These are phyloP conservation scores for Mythimna loreyi DNA, from an alignment of 2,888 invertebrate genomes.

Conservation along the genomic window DNA sequence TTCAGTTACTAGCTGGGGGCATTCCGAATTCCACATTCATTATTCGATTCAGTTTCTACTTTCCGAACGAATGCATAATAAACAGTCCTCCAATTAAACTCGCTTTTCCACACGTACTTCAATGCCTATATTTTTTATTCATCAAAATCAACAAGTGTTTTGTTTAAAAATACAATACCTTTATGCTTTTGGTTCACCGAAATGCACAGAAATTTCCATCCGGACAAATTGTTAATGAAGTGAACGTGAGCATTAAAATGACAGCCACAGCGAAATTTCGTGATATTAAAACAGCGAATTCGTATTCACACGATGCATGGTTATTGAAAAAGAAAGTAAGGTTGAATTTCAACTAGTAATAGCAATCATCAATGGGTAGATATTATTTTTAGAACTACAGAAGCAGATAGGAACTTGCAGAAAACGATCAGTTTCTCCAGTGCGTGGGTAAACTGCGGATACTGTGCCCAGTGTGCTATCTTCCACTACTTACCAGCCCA, in stretches of 20 bases:
- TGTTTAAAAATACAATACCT: constrained; percentile 18
- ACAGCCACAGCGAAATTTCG: not conserved
- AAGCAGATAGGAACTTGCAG: not conserved
- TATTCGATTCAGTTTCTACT: constrained; percentile 43
- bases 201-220: constrained; percentile 15
- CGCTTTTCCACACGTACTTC: constrained; percentile 12
- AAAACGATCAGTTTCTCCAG: no score
- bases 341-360: not conserved
- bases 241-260: constrained; percentile 3
- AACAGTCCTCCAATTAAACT: constrained; percentile 38
- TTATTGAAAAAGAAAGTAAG: no score
- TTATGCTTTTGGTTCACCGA: constrained; percentile 14
- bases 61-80: constrained; percentile 51
- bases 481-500: not conserved
- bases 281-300: not conserved
- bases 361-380: not conserved
- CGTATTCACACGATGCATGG: no score
- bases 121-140: constrained; percentile 2
- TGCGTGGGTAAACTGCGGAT: not conserved
- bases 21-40: constrained; percentile 34
- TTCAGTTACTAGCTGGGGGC: constrained; percentile 7
- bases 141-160: constrained; percentile 28
- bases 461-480: not conserved
- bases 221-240: constrained; percentile 6
- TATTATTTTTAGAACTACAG: no score